Base-by-base conservation (phyloP, 1,140 invertebrate species). In the Musca vetustissima region DNA sequence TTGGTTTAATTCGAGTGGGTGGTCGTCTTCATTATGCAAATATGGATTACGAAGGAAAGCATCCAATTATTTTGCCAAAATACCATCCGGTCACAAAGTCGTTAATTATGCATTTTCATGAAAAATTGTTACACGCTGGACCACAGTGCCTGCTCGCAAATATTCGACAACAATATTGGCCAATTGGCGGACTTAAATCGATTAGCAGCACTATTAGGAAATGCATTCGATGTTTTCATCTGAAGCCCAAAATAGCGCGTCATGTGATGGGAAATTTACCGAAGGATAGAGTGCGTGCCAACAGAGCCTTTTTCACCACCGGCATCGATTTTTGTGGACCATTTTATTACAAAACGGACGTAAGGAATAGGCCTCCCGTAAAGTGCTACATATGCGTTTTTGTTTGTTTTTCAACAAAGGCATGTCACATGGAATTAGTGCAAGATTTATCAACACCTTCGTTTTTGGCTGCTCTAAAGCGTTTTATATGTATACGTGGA, bases 1-100 rank as follows among this genome's bases (percentile, higher is more conserved):
- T 72, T 28, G 73, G 71, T 1, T 52, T 74, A 21, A 15, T 79
- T 17, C 65, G 76, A 22, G 77, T 79, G 25, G 75, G 73, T 14
- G 76, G 74, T 19, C 66, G 76, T 24, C 53, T 79, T 49, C 53
- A 71, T 69, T 61, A 74, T 64, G 50, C 75, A 22, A 21, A 68
- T 25, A 32, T 76, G 21, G 19, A 28, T 21, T 70, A 66, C 49
- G 43, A 68, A 21, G 59, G 52, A 21, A 55, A 67, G 64, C 66
- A 72, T 55, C 68, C 50, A 15, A 65, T 69, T 15, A 65, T 72
- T 22, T 43, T 72, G 6, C 71, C 71, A 13, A 68, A 64, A 49
- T 1, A 50, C 1, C 65, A 72, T 49, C 64, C 52, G 6, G 6
- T 69, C 13, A 65, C 61, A 13, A 28, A 32, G 1, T 9, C 69